Conservation (phyloP, 2,888 invertebrate species). For the Tachina fera region DNA sequence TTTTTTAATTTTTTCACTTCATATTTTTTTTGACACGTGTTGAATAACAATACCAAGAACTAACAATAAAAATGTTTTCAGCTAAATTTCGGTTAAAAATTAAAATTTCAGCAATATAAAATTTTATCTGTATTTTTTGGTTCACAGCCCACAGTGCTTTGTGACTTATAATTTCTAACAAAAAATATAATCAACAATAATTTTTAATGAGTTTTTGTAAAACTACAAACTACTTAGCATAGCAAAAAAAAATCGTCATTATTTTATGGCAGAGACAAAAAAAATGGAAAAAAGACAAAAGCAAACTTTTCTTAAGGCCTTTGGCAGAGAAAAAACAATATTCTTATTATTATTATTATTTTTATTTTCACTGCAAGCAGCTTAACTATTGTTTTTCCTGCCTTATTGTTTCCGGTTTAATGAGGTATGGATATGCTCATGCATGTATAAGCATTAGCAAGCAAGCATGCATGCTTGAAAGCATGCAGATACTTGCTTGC, state of each 20-base stretch:
- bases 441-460: constrained; percentile 29
- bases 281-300: constrained; percentile 18
- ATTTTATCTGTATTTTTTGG: not conserved
- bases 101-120: not conserved
- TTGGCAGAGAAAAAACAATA: constrained; percentile 8
- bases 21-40: no score
- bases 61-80: not conserved
- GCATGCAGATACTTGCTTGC: not conserved
- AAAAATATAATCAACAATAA: constrained; percentile 56
- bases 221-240: constrained; percentile 60
- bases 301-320: constrained; percentile 46
- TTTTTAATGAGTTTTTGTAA: constrained; percentile 67
- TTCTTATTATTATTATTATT: not conserved
- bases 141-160: constrained; percentile 13
- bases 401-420: constrained; percentile 58
- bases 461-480: constrained; percentile 46
- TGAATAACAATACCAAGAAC: no score
- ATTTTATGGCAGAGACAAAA: constrained; percentile 13
- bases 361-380: constrained; percentile 47
- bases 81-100: no score
- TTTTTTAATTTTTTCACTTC: no score
- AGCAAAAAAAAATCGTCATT: constrained; percentile 55
- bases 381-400: constrained; percentile 49
- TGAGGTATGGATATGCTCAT: constrained; percentile 51
- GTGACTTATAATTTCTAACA: not conserved